Evolutionary conservation across 2,113 vertebrate species (phyloP).

Genomic region (Mus musculus): GRCm39 chr2:126158001-126158500

Average conservation of each 20-base stretch:
- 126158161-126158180: background rate
- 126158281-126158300: too few species aligned
- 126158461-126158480: background rate
- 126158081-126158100: background rate
- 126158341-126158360: background rate
- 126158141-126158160: background rate
- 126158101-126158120: background rate
- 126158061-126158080: background rate
- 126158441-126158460: too few species aligned
- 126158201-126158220: background rate
- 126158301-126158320: background rate
- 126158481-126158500: background rate
- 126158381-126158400: background rate
- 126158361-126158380: background rate
- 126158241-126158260: background rate
- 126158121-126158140: background rate
- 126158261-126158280: background rate
- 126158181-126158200: background rate
- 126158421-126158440: background rate
- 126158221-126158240: background rate
- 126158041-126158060: background rate
- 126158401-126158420: background rate
- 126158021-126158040: background rate
- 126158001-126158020: background rate
- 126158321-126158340: background rate